phyloP scores from a whole-genome alignment of 2,113 vertebrate genomes.

The Ploceus nigricollis region DNA sequence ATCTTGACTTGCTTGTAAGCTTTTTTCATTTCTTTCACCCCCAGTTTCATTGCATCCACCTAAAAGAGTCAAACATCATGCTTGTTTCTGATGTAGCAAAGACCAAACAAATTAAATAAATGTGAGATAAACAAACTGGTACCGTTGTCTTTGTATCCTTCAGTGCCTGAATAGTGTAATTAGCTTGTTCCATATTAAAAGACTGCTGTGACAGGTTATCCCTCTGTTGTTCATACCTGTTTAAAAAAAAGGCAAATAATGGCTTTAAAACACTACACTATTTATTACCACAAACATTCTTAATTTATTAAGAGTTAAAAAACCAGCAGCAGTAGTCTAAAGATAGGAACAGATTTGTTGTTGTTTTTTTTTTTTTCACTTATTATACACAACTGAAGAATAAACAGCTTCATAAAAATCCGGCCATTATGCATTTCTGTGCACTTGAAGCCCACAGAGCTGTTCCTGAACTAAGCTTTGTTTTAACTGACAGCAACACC shows the following conservation, averaged over 20 bases:
- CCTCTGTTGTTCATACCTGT: conserved; percentile 94
- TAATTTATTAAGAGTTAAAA: neutral
- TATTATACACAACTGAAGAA: neutral
- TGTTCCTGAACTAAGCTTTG: neutral
- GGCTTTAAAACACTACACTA: neutral
- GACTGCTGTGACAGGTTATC: conserved; percentile 96
- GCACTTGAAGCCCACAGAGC: neutral
- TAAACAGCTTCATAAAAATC: neutral
- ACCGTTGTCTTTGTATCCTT: conserved; percentile 99
- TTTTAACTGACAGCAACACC: neutral
- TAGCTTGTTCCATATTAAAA: conserved; percentile 99
- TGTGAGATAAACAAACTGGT: conserved; percentile 4
- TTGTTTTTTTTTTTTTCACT: neutral
- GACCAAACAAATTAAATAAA: neutral
- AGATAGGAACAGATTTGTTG: neutral
- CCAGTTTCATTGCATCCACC: conserved; percentile 97
- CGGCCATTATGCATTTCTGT: neutral
- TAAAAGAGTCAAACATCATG: conserved; percentile 46
- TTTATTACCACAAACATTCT: neutral
- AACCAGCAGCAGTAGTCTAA: neutral
- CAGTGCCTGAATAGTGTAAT: conserved; percentile 95
- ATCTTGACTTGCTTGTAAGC: conserved; percentile 96
- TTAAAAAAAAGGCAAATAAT: neutral
- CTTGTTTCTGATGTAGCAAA: neutral
- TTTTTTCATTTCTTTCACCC: conserved; percentile 98